Percentiles rank a stretch among this genome's conserved stretches.
Evolutionary conservation across 2,888 invertebrate species (phyloP).

Genomic region (Erebia aethiops): DNA sequence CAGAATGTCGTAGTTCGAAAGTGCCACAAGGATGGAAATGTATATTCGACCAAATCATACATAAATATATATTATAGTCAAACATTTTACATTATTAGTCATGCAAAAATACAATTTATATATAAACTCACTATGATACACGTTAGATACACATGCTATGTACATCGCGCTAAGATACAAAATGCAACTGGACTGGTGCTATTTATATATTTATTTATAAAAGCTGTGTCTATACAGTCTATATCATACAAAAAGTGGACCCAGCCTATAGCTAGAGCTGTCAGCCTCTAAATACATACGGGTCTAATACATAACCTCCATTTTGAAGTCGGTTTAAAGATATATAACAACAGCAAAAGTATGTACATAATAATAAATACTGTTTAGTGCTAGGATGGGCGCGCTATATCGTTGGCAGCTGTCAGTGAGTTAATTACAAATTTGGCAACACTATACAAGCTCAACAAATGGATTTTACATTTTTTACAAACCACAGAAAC

Average conservation of each 20-base stretch:
- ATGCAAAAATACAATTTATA: slow-evolving; percentile 62
- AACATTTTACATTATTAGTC: slow-evolving; percentile 47
- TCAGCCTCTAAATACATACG: background rate
- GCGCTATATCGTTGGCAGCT: slow-evolving; percentile 20
- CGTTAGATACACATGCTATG: slow-evolving; percentile 48
- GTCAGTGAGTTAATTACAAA: slow-evolving; percentile 22
- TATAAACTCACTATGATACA: slow-evolving; percentile 50
- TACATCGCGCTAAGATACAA: slow-evolving; percentile 54
- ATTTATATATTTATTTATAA: slow-evolving; percentile 13
- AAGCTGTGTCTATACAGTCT: slow-evolving; percentile 17
- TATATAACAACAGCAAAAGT: background rate
- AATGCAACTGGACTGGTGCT: slow-evolving; percentile 40
- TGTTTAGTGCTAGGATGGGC: background rate
- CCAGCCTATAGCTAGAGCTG: background rate
- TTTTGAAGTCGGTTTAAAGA: background rate
- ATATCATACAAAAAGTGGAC: slow-evolving; percentile 6
- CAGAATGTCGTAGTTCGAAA: background rate
- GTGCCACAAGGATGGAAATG: slow-evolving; percentile 5
- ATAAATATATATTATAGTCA: slow-evolving; percentile 26
- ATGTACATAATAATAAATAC: background rate
- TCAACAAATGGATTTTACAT: slow-evolving; percentile 14
- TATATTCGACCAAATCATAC: slow-evolving; percentile 25
- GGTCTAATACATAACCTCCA: too few relatives aligned
- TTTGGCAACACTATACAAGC: slow-evolving; percentile 37
- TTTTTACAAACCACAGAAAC: background rate